These are phyloP conservation scores for Stichodactyla helianthus DNA, from an alignment of 64 coral and sea anemone genomes.

Conservation along the genomic window DNA sequence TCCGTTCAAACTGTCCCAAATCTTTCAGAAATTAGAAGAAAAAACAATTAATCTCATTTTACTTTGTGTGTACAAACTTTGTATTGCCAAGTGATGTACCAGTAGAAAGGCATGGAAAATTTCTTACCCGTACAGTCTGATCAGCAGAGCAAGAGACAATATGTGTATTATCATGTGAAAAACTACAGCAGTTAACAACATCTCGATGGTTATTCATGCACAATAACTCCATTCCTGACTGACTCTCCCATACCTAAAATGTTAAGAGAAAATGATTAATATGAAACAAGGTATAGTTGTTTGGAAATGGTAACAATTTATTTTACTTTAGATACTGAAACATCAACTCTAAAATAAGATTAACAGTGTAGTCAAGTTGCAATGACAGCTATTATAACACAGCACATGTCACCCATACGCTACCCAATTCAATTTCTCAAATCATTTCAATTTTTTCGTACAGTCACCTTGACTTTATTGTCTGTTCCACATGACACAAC, in stretches of 20 bases:
- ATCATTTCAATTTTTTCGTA: neutral
- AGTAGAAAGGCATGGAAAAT: neutral
- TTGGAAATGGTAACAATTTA: no score
- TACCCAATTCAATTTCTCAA: no score
- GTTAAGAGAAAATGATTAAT: neutral
- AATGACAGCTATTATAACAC: no score
- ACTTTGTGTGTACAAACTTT: constrained; percentile 44
- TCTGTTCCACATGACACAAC: constrained; percentile 90
- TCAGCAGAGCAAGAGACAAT: constrained; percentile 88
- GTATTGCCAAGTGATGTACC: constrained; percentile 18
- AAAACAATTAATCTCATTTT: neutral
- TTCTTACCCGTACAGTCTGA: constrained; percentile 71
- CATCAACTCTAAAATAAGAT: no score
- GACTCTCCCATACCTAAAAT: constrained; percentile 76
- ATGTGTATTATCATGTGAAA: constrained; percentile 64
- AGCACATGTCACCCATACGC: no score
- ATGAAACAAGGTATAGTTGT: neutral
- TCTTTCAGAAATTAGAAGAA: constrained; percentile 17
- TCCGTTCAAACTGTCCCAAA: constrained; percentile 56
- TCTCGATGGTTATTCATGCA: constrained; percentile 63
- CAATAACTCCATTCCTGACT: constrained; percentile 64
- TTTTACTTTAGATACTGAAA: no score
- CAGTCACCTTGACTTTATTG: constrained; percentile 66
- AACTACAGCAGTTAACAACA: constrained; percentile 74
- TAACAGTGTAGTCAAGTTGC: no score